Base-by-base conservation (phyloP, 2,888 invertebrate species). In the Philopedon plagiatum region DNA sequence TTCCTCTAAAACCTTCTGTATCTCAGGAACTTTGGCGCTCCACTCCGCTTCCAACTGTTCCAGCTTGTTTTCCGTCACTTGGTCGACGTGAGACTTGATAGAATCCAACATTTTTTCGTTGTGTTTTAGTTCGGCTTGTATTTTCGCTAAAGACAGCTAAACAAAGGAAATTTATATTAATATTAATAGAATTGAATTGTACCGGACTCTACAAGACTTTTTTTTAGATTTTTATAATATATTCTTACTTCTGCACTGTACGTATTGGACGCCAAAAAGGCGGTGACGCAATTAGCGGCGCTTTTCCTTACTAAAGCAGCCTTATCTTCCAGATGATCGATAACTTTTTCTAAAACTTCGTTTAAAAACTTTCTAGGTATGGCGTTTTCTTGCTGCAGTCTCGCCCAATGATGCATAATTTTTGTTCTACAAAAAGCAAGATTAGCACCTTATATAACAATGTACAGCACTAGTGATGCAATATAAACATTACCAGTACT, bases 301-400 rank as follows among this genome's bases (percentile, higher is more conserved):
- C 91, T 90, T 85, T 96, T 97, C 29, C 98, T 89, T 0, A 97
- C 98, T 65, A 90, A 88, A 5, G 94, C 92, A 1, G 94, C 93
- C 83, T 93, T 94, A 84, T 98, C 98, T 64, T 90, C 87, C 44
- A 98, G 86, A 19, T 96, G 91, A 5, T 90, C 90, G 9, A 92
- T 89, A 0, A 90, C 88, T 32, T 91, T 88, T 76, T 90, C 87
- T 58, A 96, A 86, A 44, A 97, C 89, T 8, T 86, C 85, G 21
- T 90, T 89, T 80, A 94, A 92, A 70, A 91, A 88, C 5, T 87
- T 87, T 46, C 95, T 86, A 0, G 97, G 96, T 44, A 98, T 90
- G 2, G 93, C 92, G 80, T 92, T 91, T 78, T 93, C 92, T 62
- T 91, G 89, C 78, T 94, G 93, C 70, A 98, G 87, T 54, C 90